Evolutionary conservation across 2,797 vertebrate genomes (phyloP), one percentile per base, ranked within the genome.

Genomic region (Coregonus sp.): DNA sequence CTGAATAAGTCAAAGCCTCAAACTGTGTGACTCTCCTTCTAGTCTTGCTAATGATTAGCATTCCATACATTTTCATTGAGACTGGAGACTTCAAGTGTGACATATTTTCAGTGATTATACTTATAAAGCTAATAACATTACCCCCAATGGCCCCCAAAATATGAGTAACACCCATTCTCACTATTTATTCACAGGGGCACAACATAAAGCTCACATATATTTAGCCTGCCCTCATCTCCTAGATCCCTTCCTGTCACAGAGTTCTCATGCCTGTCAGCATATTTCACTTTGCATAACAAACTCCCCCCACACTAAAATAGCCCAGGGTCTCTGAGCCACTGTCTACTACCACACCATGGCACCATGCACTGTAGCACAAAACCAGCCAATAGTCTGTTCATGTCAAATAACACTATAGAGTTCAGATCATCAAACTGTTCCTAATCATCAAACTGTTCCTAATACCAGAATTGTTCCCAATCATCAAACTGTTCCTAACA

Each of bases 201-300:
- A 72, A 59, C 29, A 31, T 35, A 6, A 7, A 54, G 18, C 71
- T 16, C 51, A 18, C 52, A 18, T 72, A 72, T 72, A 72, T 72
- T 72, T 72, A 72, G 71, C 51, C 16, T 33, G 51, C 54, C 71
- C 51, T 72, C 15, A 6, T 59, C 51, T 52, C 29, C 31, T 31
- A n/a, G 71, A 31, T 31, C 18, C 71, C 63, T 82, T 85, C 75
- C 82, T 89, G 81, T 85, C 78, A 84, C 85, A 81, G 69, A 89
- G 70, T 87, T 85, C 67, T 74, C 63, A 92, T 91, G 80, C 88
- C 90, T 82, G 82, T 37, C 81, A 84, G 76, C 86, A 90, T 87
- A 87, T 84, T 91, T 85, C 87, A 86, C 85, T 92, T 91, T 88
- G 89, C 84, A 85, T 92, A 86, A 89, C 80, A 56, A 87, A 87